Evolutionary conservation across 2,888 invertebrate genomes (phyloP), one percentile per base, ranked within the genome.

Genomic region (Anagyrus pseudococci): DNA sequence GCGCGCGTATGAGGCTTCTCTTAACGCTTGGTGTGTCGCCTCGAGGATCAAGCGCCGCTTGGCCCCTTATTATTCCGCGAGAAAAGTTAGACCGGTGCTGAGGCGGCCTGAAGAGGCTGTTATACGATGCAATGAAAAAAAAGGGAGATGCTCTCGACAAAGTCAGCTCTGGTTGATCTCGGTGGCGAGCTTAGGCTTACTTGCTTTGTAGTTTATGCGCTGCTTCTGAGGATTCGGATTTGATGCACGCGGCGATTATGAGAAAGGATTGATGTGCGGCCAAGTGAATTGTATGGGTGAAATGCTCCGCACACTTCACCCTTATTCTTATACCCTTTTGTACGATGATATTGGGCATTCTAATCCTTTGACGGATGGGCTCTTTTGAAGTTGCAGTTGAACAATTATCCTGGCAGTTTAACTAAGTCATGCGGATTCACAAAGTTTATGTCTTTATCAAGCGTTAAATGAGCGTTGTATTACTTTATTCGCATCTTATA

Each of bases 61-160:
- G 2, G 2, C 33, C 33, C 33, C 15, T 15, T 37, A 13, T 37
- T 15, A 40, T 26, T 22, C 52, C 23, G 41, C 23, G 58, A 37
- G 40, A 46, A 52, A 46, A 48, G 40, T 44, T 40, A 37, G 46
- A 47, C 33, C 64, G 46, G 55, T 52, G 64, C 69, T 73, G 73
- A 72, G 47, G 22, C 41, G 58, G 55, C 63, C 50, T 59, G 46
- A 64, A 64, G 63, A 59, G 55, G 47, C 63, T 55, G 58, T 53
- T 50, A 46, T 46, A 6, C 13, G 33, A 37, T 29, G 49, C 41
- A 49, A 53, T 55, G 54, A 62, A 57, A 62, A 62, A 57, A 57
- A 62, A 25, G 43, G 22, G 44, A 46, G 20, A 44, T 19, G 44
- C 8, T n/a, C 44, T 33, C 55, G 46, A 29, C 20, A 19, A 46